Conservation (phyloP, 1,140 invertebrate species). For the Limonius californicus region DNA sequence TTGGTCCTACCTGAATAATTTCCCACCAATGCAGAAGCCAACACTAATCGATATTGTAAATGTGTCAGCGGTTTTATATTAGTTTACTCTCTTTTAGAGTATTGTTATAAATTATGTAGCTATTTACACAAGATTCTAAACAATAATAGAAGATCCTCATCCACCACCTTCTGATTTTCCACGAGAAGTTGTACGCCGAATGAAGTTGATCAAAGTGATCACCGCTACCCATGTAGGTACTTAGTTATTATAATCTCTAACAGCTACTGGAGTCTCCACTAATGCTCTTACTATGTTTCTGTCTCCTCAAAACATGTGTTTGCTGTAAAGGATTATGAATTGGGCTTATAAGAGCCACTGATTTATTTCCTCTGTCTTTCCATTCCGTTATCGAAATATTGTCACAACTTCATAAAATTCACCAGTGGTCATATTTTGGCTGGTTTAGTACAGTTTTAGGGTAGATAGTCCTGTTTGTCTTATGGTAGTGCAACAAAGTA, state of each 20-base stretch:
- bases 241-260: slow-evolving; percentile 28
- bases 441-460: too few species aligned
- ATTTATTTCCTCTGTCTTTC: slow-evolving; percentile 24
- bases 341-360: slow-evolving; percentile 6
- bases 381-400: slow-evolving; percentile 22
- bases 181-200: slow-evolving; percentile 16
- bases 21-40: not conserved
- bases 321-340: slow-evolving; percentile 13
- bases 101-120: not conserved
- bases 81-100: not conserved
- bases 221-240: slow-evolving; percentile 33
- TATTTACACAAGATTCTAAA: slow-evolving; percentile 15
- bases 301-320: not conserved
- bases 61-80: not conserved
- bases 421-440: not conserved
- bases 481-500: slow-evolving; percentile 8
- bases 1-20: not conserved
- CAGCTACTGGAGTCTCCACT: slow-evolving; percentile 23
- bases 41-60: not conserved
- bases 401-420: not conserved
- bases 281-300: not conserved
- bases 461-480: slow-evolving; percentile 17
- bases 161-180: slow-evolving; percentile 22
- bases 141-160: slow-evolving; percentile 22
- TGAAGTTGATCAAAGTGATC: too few species aligned